A percentile compares a stretch with the other conserved stretches of the same genome.
These are phyloP conservation scores for Ranitomeya variabilis DNA, from an alignment of 2,113 vertebrate genomes.

Conservation along the genomic window DNA sequence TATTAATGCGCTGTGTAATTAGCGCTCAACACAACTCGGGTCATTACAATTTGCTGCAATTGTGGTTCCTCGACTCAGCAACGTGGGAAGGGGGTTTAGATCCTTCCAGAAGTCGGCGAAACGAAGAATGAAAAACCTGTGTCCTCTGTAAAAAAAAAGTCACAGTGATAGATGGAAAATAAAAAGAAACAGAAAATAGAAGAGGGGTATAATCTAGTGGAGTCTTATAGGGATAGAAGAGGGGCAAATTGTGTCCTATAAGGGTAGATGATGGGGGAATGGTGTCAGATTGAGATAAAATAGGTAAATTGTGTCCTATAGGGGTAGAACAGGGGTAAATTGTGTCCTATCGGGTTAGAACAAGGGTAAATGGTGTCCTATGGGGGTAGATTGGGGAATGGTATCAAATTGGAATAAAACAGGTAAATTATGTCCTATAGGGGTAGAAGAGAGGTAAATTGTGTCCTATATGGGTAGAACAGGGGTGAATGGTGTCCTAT, in stretches of 20 bases:
- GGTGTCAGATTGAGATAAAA: neutral
- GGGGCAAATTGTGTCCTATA: too few relatives aligned
- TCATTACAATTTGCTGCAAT: neutral
- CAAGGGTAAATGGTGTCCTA: too few relatives aligned
- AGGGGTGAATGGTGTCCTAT: too few relatives aligned
- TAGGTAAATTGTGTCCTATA: neutral
- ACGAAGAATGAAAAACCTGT: neutral
- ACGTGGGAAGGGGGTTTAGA: neutral
- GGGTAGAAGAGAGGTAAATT: too few relatives aligned
- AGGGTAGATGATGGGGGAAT: neutral
- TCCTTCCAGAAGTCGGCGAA: neutral
- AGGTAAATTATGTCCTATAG: too few relatives aligned
- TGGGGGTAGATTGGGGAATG: too few relatives aligned
- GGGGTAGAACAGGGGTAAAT: neutral
- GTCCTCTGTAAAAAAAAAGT: neutral
- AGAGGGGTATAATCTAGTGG: too few relatives aligned
- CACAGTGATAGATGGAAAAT: neutral
- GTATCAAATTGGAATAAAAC: too few relatives aligned
- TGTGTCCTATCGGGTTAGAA: neutral
- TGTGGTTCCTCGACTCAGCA: neutral
- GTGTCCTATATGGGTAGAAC: too few relatives aligned
- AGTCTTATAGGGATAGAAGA: too few relatives aligned
- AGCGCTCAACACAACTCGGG: neutral
- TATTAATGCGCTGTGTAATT: constrained; percentile 26
- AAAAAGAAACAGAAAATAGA: too few relatives aligned